Percentiles rank a stretch among this genome's conserved stretches.
These are phyloP conservation scores for Pomatorhinus ruficollis DNA, from an alignment of 2,113 vertebrate genomes.

Conservation along the genomic window DNA sequence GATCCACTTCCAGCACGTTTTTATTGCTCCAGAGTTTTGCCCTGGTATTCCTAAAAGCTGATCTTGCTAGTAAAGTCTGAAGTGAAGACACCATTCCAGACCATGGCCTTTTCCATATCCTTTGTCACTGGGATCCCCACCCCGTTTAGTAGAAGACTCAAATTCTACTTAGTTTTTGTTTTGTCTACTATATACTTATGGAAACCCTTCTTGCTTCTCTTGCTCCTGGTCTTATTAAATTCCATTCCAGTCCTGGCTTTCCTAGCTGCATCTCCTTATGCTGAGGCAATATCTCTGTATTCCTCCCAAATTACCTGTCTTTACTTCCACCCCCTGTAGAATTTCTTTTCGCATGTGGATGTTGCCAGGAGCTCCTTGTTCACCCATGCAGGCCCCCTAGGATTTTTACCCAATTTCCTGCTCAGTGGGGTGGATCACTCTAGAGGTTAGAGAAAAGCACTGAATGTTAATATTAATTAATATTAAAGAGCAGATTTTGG, in stretches of 20 bases:
- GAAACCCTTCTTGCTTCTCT: neutral
- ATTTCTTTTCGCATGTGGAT: neutral
- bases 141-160: neutral
- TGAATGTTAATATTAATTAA: neutral
- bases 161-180: neutral
- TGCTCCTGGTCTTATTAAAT: neutral
- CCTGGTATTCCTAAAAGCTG: neutral
- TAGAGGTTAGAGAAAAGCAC: neutral
- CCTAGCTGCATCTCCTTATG: neutral
- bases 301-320: neutral
- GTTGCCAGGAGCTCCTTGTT: neutral
- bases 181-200: neutral
- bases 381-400: neutral
- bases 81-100: neutral
- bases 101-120: neutral
- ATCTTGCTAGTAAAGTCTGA: neutral
- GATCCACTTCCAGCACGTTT: neutral
- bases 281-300: neutral
- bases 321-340: neutral
- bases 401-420: neutral
- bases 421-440: neutral
- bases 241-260: neutral
- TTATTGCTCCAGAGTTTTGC: neutral
- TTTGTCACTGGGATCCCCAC: accelerated
- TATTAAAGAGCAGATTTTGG: neutral